A percentile compares a stretch with the other conserved stretches of the same genome.
Evolutionary conservation across 2,113 vertebrate genomes (phyloP).

Genomic region (Tenrec ecaudatus): DNA sequence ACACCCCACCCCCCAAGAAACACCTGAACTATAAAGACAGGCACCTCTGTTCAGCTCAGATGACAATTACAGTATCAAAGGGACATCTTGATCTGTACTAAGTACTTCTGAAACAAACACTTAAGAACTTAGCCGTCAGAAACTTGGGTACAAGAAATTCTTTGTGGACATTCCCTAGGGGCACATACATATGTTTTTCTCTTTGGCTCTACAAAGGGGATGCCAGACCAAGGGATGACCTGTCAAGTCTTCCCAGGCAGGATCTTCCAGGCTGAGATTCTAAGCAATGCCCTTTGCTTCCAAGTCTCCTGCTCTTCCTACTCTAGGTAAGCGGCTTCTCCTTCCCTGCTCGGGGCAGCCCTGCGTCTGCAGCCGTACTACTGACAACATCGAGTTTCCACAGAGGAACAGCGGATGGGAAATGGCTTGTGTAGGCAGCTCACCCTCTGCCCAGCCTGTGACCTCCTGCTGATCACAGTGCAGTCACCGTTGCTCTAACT

Average conservation of each 20-base stretch:
- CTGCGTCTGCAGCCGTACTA: neutral
- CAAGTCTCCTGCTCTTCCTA: neutral
- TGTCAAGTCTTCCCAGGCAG: neutral
- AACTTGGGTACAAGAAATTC: neutral
- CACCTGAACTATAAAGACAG: neutral
- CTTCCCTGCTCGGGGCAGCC: neutral
- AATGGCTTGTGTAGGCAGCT: neutral
- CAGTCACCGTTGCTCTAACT: conserved; percentile 70
- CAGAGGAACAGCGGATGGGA: neutral
- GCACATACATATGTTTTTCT: neutral
- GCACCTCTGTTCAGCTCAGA: neutral
- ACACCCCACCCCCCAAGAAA: neutral
- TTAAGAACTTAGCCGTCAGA: conserved; percentile 32
- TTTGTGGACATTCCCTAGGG: neutral
- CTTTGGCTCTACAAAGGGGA: neutral
- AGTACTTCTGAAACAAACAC: conserved; percentile 49
- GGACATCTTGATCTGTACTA: neutral
- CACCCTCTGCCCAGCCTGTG: neutral
- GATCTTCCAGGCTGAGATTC: neutral
- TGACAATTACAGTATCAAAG: conserved; percentile 8
- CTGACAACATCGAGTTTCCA: neutral
- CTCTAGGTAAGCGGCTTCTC: neutral
- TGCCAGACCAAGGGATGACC: neutral
- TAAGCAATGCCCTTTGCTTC: neutral
- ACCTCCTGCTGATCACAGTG: conserved; percentile 60